A percentile compares a stretch with the other conserved stretches of the same genome.
phyloP scores from a whole-genome alignment of 2,888 invertebrate genomes.

The Sussaba pulchella region DNA sequence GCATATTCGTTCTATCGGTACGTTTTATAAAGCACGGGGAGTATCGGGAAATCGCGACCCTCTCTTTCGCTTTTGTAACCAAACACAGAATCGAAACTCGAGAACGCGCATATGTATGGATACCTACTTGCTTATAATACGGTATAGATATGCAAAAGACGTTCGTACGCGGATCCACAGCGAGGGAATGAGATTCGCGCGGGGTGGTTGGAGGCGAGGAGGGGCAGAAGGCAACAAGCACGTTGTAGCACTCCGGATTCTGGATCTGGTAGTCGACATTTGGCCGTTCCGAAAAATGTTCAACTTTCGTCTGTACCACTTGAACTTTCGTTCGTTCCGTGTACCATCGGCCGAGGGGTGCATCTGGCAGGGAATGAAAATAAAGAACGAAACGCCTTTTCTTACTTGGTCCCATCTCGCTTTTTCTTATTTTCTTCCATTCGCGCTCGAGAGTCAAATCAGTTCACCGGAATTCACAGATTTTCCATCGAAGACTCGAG shows the following conservation, averaged over 20 bases:
- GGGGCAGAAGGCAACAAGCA: conserved; percentile 31
- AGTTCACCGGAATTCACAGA: conserved; percentile 1
- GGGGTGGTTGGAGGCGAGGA: too few species aligned
- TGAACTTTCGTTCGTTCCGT: conserved; percentile 48
- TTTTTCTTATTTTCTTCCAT: conserved; percentile 3
- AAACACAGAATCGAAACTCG: conserved; percentile 5
- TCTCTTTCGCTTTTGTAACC: conserved; percentile 26
- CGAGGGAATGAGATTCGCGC: too few species aligned
- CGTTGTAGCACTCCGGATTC: conserved; percentile 44
- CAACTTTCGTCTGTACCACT: conserved; percentile 58
- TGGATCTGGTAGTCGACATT: conserved; percentile 23
- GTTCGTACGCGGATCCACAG: not conserved
- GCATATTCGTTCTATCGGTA: conserved; percentile 36
- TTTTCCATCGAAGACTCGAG: not conserved
- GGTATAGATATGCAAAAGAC: conserved; percentile 6
- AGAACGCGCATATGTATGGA: conserved; percentile 29
- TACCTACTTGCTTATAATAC: conserved; percentile 1
- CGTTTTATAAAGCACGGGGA: conserved; percentile 39
- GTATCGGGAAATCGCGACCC: conserved; percentile 41
- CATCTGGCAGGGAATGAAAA: conserved; percentile 43
- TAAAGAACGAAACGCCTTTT: conserved; percentile 41
- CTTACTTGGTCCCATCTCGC: not conserved
- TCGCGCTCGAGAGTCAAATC: conserved; percentile 6
- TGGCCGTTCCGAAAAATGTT: conserved; percentile 57
- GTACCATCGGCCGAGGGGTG: conserved; percentile 36